A percentile compares a stretch with the other conserved stretches of the same genome.
Conservation (phyloP, 2,797 vertebrate genomes). For the Chloroceryle inda region DNA sequence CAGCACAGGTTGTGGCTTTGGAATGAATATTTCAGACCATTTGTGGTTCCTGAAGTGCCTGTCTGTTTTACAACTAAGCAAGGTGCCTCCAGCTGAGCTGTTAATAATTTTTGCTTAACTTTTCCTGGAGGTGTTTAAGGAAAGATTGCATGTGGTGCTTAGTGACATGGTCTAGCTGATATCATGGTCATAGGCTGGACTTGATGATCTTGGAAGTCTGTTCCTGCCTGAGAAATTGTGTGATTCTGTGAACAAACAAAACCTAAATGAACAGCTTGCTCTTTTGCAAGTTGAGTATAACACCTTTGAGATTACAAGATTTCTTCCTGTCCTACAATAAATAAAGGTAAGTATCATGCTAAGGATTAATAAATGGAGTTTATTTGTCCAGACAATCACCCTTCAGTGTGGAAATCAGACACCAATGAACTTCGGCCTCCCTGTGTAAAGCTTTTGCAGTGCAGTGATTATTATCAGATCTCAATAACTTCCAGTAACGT, state of each 20-base stretch:
- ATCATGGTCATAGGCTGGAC: no score
- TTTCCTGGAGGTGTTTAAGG: neutral
- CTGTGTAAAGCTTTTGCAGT: neutral
- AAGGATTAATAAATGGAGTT: constrained; percentile 1
- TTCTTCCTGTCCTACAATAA: neutral
- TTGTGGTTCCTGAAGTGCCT: neutral
- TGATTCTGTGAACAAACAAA: no score
- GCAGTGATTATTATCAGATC: constrained; percentile 11
- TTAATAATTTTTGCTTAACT: neutral
- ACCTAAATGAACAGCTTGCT: neutral
- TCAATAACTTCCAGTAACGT: neutral
- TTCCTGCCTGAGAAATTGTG: no score
- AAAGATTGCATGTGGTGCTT: no score
- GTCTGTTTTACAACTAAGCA: neutral
- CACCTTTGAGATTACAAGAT: neutral
- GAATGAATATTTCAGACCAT: neutral
- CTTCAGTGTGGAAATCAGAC: neutral
- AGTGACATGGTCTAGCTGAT: no score
- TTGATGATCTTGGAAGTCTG: no score
- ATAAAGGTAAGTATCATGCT: neutral
- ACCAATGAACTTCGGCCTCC: neutral
- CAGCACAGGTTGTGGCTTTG: neutral
- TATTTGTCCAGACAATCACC: neutral
- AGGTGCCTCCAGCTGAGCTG: neutral
- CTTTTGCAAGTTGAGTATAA: neutral